Evolutionary conservation across 2,888 invertebrate species (phyloP), one percentile per base, ranked within the genome.

Genomic region (Ornithoptera alexandrae): DNA sequence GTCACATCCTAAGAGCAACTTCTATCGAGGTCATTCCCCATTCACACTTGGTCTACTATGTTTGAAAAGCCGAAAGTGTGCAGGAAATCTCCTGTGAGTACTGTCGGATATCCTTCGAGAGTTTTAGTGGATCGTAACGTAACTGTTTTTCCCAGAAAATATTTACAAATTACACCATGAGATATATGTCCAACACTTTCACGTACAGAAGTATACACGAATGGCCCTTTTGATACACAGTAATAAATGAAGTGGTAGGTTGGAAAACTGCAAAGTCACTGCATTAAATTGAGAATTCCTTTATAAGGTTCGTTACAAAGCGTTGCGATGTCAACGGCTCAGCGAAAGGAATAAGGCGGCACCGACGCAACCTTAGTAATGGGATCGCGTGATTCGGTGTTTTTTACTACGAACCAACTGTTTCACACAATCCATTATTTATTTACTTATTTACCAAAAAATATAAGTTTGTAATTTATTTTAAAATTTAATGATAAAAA

Each of bases 211-310:
- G 56, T 10, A 56, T 18, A 56, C 4, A 1, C 56, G 20, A 56
- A 56, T 20, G 56, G 46, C 15, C 46, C 8, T n/a, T n/a, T n/a
- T 56, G 1, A 7, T 15, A 6, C n/a, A 20, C n/a, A 53, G 66
- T 67, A 39, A 62, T 67, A 67, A 67, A 67, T 61, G 61, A 36
- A 67, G 22, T 18, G 56, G 53, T 56, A 60, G 60, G 53, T 60
- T 65, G 24, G 17, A 24, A 62, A 69, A 64, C 42, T 61, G 68
- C 65, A 36, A 46, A 56, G 53, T 69, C 69, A 69, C 65, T 62
- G 30, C 57, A 56, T 69, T 69, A 69, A 69, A 69, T 69, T 61
- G 62, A 57, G 65, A 15, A 65, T 65, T 39, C 65, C 65, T 69
- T 69, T 69, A 61, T 69, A 59, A 39, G 30, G 22, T 30, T n/a